Percentiles rank a stretch among this genome's conserved stretches.
Conservation (phyloP, 2,113 vertebrate genomes). For the Tinamus guttatus region DNA sequence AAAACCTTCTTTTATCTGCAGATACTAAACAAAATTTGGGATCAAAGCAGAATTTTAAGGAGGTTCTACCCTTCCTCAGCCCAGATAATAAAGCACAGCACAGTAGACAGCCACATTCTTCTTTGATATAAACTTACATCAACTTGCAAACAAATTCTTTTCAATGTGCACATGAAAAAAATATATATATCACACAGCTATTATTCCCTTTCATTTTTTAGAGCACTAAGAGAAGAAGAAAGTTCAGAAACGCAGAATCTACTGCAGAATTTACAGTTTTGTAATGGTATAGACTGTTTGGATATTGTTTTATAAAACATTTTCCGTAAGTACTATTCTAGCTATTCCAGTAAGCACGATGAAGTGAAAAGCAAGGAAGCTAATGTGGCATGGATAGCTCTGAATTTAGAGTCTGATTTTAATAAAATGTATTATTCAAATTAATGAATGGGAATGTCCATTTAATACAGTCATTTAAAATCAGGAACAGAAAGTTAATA, state of each 20-base stretch:
- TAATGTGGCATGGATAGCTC: background rate
- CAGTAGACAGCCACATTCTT: background rate
- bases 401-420: constrained; percentile 26
- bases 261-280: background rate
- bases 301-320: no score
- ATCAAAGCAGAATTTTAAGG: background rate
- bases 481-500: constrained; percentile 27
- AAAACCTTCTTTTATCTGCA: background rate
- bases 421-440: constrained; percentile 43
- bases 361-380: background rate
- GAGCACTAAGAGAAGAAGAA: background rate
- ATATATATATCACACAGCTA: background rate
- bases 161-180: background rate
- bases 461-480: constrained; percentile 46
- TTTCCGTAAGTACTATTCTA: background rate
- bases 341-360: background rate
- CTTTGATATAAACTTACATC: background rate
- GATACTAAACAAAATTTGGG: background rate
- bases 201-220: background rate
- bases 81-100: background rate
- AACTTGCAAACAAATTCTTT: background rate
- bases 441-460: constrained; percentile 32
- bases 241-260: background rate
- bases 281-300: background rate
- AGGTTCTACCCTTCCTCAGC: background rate